A percentile compares a stretch with the other conserved stretches of the same genome.
Conservation (phyloP, 2,888 invertebrate genomes). For the Ptychoptera contaminata region DNA sequence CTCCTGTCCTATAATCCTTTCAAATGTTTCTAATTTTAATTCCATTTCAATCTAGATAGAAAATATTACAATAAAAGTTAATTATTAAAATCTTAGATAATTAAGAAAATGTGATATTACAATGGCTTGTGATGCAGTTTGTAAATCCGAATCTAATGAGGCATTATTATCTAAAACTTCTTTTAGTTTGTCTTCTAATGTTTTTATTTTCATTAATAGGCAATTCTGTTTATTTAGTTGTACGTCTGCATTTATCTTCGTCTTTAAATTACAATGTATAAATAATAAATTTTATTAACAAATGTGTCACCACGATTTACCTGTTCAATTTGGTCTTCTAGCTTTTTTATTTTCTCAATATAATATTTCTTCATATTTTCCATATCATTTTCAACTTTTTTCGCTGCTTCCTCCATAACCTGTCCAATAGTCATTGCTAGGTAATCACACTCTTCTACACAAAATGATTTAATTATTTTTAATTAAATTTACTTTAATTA, state of each 20-base stretch:
- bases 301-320: slow-evolving; percentile 10
- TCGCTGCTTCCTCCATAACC: slow-evolving; percentile 38
- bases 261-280: no score
- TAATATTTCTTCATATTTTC: slow-evolving; percentile 38
- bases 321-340: slow-evolving; percentile 34
- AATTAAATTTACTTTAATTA: no score
- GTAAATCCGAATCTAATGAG: slow-evolving; percentile 23
- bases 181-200: slow-evolving; percentile 18
- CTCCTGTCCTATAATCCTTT: slow-evolving; percentile 42
- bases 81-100: not conserved
- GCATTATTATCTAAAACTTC: slow-evolving; percentile 17
- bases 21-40: slow-evolving; percentile 40
- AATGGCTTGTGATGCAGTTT: slow-evolving; percentile 30
- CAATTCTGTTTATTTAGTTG: slow-evolving; percentile 5
- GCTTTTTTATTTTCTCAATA: slow-evolving; percentile 37
- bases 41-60: slow-evolving; percentile 35
- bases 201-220: slow-evolving; percentile 25
- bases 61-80: slow-evolving; percentile 1
- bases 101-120: slow-evolving; percentile 16
- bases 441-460: slow-evolving; percentile 39
- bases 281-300: no score
- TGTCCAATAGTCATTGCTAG: slow-evolving; percentile 36
- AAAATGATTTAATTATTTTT: no score
- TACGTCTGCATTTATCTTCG: not conserved
- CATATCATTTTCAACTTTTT: slow-evolving; percentile 40